These are phyloP conservation scores for Acrocephalus scirpaceus DNA, from an alignment of 2,797 vertebrate species.

Conservation along the genomic window DNA sequence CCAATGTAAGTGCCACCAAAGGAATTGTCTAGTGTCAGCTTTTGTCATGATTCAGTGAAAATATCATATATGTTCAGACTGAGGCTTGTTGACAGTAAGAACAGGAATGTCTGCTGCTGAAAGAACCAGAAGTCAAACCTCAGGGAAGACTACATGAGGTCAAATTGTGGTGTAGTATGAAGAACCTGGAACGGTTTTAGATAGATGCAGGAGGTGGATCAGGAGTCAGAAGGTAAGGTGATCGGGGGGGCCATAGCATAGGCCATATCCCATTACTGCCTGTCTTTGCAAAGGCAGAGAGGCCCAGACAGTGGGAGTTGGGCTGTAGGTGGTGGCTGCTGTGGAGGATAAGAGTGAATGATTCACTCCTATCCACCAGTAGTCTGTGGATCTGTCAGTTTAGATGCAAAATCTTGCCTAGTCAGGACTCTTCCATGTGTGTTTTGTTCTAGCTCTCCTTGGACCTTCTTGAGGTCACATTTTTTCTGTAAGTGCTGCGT, in stretches of 20 bases:
- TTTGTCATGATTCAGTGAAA: background rate
- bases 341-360: background rate
- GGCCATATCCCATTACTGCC: rapidly evolving
- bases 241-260: background rate
- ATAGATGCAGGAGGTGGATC: background rate
- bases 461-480: background rate
- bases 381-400: background rate
- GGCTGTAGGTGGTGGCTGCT: background rate
- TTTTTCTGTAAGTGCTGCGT: background rate
- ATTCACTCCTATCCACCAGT: background rate
- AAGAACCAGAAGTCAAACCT: background rate
- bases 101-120: background rate
- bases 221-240: background rate
- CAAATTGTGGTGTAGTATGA: background rate
- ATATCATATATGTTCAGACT: background rate
- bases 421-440: background rate
- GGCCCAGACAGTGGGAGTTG: background rate
- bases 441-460: background rate
- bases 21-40: background rate
- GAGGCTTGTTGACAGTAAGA: background rate
- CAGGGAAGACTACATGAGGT: rapidly evolving
- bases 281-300: background rate
- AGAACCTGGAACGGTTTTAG: background rate
- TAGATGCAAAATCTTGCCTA: background rate
- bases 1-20: background rate